These are phyloP conservation scores for Melanerpes formicivorus DNA, from an alignment of 2,113 vertebrate genomes.

Conservation along the genomic window DNA sequence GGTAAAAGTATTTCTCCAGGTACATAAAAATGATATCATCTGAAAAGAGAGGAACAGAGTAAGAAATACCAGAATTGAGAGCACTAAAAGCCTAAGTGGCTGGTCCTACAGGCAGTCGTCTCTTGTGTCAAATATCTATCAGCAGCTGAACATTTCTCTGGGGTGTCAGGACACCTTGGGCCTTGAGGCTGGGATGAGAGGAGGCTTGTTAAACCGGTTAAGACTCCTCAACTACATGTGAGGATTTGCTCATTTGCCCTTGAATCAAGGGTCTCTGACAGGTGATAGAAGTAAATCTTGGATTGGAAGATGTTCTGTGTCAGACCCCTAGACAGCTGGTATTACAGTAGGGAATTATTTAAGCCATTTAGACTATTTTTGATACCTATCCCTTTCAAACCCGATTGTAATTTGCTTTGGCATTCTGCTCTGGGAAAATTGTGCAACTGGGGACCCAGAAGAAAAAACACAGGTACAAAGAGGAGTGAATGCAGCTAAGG, in stretches of 20 bases:
- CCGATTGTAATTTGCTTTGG: conserved; percentile 64
- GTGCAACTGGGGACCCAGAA: conserved; percentile 12
- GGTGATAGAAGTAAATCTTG: conserved; percentile 77
- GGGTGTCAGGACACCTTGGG: conserved; percentile 24
- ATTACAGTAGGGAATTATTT: conserved; percentile 72
- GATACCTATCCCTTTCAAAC: conserved; percentile 67
- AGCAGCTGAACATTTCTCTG: conserved; percentile 28
- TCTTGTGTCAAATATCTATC: conserved; percentile 45
- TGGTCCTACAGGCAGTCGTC: not conserved
- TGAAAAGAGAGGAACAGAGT: not conserved
- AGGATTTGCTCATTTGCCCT: conserved; percentile 71
- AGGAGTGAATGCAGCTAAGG: not conserved
- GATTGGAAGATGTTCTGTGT: conserved; percentile 70
- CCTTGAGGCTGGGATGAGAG: conserved; percentile 2
- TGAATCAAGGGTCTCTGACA: conserved; percentile 76
- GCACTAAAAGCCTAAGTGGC: not conserved
- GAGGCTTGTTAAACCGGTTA: conserved; percentile 63
- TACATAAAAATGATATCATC: not conserved
- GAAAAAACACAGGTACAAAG: conserved; percentile 40
- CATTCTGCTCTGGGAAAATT: conserved; percentile 62
- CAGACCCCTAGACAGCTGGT: conserved; percentile 66
- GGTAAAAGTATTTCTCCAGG: not conserved
- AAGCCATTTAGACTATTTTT: conserved; percentile 70
- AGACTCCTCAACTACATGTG: conserved; percentile 46
- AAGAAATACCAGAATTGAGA: not conserved